A percentile compares a stretch with the other conserved stretches of the same genome.
phyloP scores from a whole-genome alignment of 1,140 invertebrate genomes.

The Conus betulinus region DNA sequence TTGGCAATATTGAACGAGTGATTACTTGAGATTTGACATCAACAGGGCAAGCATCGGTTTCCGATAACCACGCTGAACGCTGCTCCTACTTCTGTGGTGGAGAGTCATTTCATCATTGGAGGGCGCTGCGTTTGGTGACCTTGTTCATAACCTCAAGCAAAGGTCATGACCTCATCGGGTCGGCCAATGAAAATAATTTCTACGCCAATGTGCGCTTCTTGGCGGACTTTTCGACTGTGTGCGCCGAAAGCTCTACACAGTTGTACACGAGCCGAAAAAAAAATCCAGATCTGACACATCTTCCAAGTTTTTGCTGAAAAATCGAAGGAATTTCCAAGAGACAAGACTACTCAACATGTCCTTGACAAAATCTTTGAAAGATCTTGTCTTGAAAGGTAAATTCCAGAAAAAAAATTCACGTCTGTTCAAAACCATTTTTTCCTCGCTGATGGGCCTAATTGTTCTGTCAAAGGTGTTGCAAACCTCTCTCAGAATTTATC shows the following conservation, averaged over 20 bases:
- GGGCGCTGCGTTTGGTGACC: neutral
- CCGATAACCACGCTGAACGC: neutral
- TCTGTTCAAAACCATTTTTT: neutral
- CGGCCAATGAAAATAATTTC: neutral
- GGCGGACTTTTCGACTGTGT: conserved; percentile 34
- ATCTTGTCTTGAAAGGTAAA: conserved; percentile 11
- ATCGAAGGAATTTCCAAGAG: neutral
- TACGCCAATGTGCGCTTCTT: neutral
- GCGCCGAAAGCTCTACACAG: neutral
- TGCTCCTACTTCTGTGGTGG: neutral
- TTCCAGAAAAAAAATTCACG: neutral
- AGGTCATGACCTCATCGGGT: conserved; percentile 4
- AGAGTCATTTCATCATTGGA: neutral
- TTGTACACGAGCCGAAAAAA: neutral
- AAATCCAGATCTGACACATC: neutral
- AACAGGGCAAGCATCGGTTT: no score
- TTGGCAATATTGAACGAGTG: neutral
- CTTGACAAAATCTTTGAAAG: neutral
- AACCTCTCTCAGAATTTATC: neutral
- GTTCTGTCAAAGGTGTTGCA: neutral
- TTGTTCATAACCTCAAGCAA: neutral
- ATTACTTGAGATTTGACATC: no score
- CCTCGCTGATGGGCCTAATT: no score
- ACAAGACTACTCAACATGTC: conserved; percentile 16
- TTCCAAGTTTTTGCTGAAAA: neutral